A percentile compares a stretch with the other conserved stretches of the same genome.
Evolutionary conservation across 2,888 invertebrate genomes (phyloP).

Genomic region (Meliscaeva auricollis): DNA sequence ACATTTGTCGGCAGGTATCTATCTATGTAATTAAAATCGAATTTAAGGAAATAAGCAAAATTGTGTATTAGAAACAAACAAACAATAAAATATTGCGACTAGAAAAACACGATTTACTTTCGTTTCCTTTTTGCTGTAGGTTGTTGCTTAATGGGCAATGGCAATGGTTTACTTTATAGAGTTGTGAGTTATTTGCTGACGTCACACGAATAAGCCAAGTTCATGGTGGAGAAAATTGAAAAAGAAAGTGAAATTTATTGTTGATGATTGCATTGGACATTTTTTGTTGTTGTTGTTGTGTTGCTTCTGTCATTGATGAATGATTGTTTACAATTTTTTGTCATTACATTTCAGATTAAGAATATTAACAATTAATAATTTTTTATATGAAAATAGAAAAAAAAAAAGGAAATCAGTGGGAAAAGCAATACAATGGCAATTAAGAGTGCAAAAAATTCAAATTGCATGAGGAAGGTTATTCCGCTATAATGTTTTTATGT

Average conservation of each 20-base stretch:
- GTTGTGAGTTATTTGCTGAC: constrained; percentile 46
- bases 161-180: constrained; percentile 7
- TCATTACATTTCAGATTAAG: too few relatives aligned
- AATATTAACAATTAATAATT: too few relatives aligned
- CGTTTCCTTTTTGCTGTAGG: constrained; percentile 58
- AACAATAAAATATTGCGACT: background rate
- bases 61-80: background rate
- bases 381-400: too few relatives aligned
- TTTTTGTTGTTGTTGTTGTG: background rate
- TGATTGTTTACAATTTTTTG: too few relatives aligned
- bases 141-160: constrained; percentile 28
- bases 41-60: constrained; percentile 23
- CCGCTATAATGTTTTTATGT: too few relatives aligned
- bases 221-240: constrained; percentile 57
- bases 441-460: too few relatives aligned
- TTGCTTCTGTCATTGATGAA: background rate
- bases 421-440: too few relatives aligned
- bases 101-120: constrained; percentile 56
- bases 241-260: constrained; percentile 68
- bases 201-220: constrained; percentile 65
- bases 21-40: constrained; percentile 12
- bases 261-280: constrained; percentile 30
- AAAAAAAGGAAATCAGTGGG: too few relatives aligned
- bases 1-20: background rate
- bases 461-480: too few relatives aligned